Percentiles rank a stretch among this genome's conserved stretches.
Evolutionary conservation across 2,888 invertebrate species (phyloP).

Genomic region (Drosophila quinaria): DNA sequence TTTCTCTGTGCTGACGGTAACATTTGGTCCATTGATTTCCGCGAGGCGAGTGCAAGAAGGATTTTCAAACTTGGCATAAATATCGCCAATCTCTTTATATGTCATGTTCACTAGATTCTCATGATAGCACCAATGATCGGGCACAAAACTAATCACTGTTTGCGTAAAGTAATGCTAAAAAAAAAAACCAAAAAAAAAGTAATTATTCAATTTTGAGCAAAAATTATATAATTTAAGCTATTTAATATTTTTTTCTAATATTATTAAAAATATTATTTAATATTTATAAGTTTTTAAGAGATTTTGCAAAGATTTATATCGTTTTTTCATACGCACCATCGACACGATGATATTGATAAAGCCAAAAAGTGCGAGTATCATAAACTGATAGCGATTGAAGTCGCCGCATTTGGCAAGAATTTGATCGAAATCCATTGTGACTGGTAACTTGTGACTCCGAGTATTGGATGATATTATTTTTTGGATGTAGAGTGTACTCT

Average conservation of each 20-base stretch:
- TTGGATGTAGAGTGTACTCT: conserved; percentile 34
- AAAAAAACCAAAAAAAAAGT: background rate
- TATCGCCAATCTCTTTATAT: conserved; percentile 83
- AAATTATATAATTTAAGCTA: background rate
- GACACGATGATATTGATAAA: conserved; percentile 87
- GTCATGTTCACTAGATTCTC: conserved; percentile 84
- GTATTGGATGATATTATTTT: too few relatives aligned
- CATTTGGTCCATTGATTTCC: conserved; percentile 78
- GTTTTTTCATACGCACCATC: conserved; percentile 76
- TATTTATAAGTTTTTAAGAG: too few relatives aligned
- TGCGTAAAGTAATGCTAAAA: conserved; percentile 87
- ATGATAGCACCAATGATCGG: conserved; percentile 86
- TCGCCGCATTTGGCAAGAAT: conserved; percentile 87
- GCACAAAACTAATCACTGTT: conserved; percentile 87
- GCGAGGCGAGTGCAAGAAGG: conserved; percentile 84
- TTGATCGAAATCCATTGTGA: conserved; percentile 86
- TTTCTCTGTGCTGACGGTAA: conserved; percentile 79
- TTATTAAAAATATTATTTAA: background rate
- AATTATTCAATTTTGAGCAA: background rate
- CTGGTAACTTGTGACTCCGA: background rate
- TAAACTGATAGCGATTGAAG: conserved; percentile 87
- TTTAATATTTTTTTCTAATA: too few relatives aligned
- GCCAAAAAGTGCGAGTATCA: conserved; percentile 87
- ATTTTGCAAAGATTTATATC: too few relatives aligned
- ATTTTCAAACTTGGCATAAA: conserved; percentile 82